Evolutionary conservation across 30 jellyfish, hydroid and myxozoan species (phyloP), one percentile per base, ranked within the genome.

Genomic region (Mastigias papua): DNA sequence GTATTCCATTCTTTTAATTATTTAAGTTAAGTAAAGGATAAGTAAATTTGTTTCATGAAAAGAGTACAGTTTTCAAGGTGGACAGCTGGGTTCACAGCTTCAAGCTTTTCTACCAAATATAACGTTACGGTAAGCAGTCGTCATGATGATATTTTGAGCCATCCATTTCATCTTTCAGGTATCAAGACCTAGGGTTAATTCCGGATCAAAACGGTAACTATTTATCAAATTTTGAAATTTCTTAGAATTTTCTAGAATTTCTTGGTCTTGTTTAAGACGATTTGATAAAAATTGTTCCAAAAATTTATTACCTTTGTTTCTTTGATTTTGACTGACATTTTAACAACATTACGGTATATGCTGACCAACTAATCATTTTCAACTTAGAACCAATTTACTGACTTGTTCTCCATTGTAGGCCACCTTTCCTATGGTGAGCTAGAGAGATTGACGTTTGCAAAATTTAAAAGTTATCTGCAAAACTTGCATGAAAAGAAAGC

Each of bases 371-470:
- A n/a, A n/a, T n/a, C n/a, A n/a, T n/a, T n/a, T n/a, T n/a, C n/a
- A n/a, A n/a, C n/a, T n/a, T n/a, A n/a, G n/a, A n/a, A n/a, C n/a
- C n/a, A n/a, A n/a, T n/a, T n/a, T n/a, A n/a, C n/a, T n/a, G n/a
- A n/a, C n/a, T 15, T 42, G 7, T 42, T 4, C 13, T 42, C 13
- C 54, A 42, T 54, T 72, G 0, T 60, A 92, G 98, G 97, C 34
- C 62, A 71, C 19, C 26, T 92, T 7, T 78, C 95, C 64, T 86
- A 65, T 73, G 92, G 91, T 34, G 98, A 92, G 31, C 29, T 92
- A 35, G 90, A 62, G 42, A 62, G 34, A 64, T 76, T 42, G 10
- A 51, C 87, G 0, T 69, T 93, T 48, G 34, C 69, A 62, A 82
- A 69, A 64, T 66, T 93, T 81, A 75, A 26, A 1, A 77, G 62